These are phyloP conservation scores for Percina caprodes DNA, from an alignment of 2,113 vertebrate genomes.

Conservation along the genomic window DNA sequence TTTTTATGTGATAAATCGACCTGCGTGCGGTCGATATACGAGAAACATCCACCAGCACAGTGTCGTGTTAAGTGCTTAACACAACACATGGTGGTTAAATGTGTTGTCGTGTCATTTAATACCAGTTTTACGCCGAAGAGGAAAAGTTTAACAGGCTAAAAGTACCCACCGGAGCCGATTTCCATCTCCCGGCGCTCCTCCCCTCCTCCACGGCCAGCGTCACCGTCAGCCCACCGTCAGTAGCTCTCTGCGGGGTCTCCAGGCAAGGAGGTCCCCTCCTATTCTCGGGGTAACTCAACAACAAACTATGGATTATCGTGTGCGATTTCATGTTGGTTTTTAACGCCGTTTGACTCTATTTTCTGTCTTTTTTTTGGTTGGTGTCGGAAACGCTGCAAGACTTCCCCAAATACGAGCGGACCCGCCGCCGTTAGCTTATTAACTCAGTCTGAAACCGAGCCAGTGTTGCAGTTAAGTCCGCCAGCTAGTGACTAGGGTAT, in stretches of 20 bases:
- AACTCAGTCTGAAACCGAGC: slow-evolving; percentile 29
- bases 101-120: slow-evolving; percentile 5
- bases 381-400: slow-evolving; percentile 32
- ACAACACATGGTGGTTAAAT: fast-evolving
- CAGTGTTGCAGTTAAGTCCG: slow-evolving; percentile 3
- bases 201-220: slow-evolving; percentile 50
- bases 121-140: slow-evolving; percentile 33
- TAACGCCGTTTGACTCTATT: neutral
- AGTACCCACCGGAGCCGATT: slow-evolving; percentile 20
- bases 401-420: slow-evolving; percentile 49
- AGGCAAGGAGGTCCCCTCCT: slow-evolving; percentile 39
- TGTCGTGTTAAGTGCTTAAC: neutral
- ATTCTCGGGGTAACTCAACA: slow-evolving; percentile 34
- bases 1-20: neutral
- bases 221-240: slow-evolving; percentile 52
- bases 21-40: neutral
- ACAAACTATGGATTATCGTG: slow-evolving; percentile 60
- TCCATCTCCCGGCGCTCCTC: slow-evolving; percentile 42
- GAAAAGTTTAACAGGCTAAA: slow-evolving; percentile 34
- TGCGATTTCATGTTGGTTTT: neutral
- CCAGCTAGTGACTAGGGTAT: neutral
- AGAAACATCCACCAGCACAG: neutral
- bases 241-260: slow-evolving; percentile 57
- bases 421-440: slow-evolving; percentile 61
- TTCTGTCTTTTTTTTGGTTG: neutral